phyloP scores from a whole-genome alignment of 2,888 invertebrate species.

The Leucoptera coffeella region DNA sequence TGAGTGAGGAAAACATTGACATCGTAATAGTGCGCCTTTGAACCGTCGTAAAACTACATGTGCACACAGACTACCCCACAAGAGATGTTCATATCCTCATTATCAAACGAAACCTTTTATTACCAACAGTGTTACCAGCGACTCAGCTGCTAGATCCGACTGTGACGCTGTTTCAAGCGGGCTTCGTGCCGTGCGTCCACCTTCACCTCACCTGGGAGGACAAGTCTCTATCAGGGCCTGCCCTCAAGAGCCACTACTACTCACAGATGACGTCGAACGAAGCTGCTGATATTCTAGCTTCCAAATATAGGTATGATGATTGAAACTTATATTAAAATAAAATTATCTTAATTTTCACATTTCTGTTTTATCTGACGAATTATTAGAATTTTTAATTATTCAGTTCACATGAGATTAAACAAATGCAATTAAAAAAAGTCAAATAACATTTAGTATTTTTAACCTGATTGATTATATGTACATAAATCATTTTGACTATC shows the following conservation, averaged over 20 bases:
- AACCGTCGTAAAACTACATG: too few relatives aligned
- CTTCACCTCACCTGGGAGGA: constrained; percentile 62
- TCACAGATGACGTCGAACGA: constrained; percentile 59
- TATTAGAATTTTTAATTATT: background rate
- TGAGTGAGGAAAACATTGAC: too few relatives aligned
- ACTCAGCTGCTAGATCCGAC: constrained; percentile 54
- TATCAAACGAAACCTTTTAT: too few relatives aligned
- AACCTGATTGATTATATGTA: too few relatives aligned
- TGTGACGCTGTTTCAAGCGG: constrained; percentile 62
- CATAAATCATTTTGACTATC: too few relatives aligned
- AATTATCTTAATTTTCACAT: background rate
- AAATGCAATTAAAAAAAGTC: background rate
- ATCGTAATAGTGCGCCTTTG: too few relatives aligned
- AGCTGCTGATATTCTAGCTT: constrained; percentile 62
- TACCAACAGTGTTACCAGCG: too few relatives aligned
- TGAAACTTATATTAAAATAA: background rate
- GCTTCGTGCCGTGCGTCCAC: constrained; percentile 73
- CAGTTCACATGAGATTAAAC: background rate
- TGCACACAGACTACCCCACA: too few relatives aligned
- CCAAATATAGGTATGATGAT: constrained; percentile 54
- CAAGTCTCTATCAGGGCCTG: constrained; percentile 20
- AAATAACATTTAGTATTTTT: too few relatives aligned
- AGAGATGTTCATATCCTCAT: too few relatives aligned
- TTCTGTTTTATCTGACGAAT: background rate
- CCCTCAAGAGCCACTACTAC: constrained; percentile 56